These are phyloP conservation scores for Ligdia adustata DNA, from an alignment of 2,888 invertebrate genomes.

Conservation along the genomic window DNA sequence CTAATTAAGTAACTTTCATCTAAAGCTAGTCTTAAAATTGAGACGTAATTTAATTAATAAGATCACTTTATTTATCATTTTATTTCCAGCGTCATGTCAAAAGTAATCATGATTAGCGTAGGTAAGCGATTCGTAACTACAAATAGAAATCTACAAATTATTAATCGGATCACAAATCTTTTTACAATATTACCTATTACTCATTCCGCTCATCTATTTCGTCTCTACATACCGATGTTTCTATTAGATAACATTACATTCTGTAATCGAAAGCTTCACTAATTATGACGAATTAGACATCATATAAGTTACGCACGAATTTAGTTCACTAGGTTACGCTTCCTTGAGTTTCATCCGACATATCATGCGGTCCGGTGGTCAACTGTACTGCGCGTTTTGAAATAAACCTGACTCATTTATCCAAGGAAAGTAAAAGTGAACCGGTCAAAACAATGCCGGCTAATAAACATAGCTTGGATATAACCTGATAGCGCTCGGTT, in stretches of 20 bases:
- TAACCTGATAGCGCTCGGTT: conserved; percentile 2
- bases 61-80: too few relatives aligned
- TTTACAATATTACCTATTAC: too few relatives aligned
- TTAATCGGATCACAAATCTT: too few relatives aligned
- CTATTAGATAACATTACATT: conserved; percentile 15
- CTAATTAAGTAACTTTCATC: too few relatives aligned
- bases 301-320: conserved; percentile 21
- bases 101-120: too few relatives aligned
- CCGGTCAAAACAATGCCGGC: conserved; percentile 38
- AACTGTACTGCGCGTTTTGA: conserved; percentile 24
- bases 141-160: too few relatives aligned
- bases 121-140: too few relatives aligned
- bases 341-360: conserved; percentile 26
- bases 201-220: too few relatives aligned
- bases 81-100: too few relatives aligned
- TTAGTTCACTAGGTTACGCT: conserved; percentile 31
- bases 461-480: conserved; percentile 13
- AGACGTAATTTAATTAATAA: too few relatives aligned
- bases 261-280: conserved; percentile 16
- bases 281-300: conserved; percentile 21
- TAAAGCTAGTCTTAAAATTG: too few relatives aligned
- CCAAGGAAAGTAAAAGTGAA: conserved; percentile 50
- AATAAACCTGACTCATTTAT: conserved; percentile 31
- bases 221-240: conserved; percentile 13
- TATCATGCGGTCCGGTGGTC: conserved; percentile 25